A percentile compares a stretch with the other conserved stretches of the same genome.
These are phyloP conservation scores for Tursiops truncatus DNA, from an alignment of 2,113 vertebrate genomes.

Conservation along the genomic window DNA sequence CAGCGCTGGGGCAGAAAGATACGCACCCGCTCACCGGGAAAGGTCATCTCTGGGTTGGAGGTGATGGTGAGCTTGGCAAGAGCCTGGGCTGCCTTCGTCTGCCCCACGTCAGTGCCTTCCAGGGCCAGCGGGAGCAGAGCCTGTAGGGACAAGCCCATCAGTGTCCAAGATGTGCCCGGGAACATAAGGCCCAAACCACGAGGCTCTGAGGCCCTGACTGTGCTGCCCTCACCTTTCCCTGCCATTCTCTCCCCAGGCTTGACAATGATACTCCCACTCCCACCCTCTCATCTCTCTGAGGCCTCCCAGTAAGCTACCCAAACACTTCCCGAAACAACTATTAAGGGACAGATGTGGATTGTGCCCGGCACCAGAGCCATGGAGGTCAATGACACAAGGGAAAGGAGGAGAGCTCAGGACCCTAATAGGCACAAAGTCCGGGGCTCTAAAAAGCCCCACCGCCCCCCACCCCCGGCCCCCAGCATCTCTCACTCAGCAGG, in stretches of 20 bases:
- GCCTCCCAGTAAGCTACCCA: background rate
- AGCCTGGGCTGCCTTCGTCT: slow-evolving; percentile 96
- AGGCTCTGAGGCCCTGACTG: background rate
- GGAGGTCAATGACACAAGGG: background rate
- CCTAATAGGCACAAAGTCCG: background rate
- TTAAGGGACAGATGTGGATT: background rate
- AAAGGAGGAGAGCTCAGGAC: background rate
- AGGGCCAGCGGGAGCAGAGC: slow-evolving; percentile 94
- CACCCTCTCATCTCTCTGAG: background rate
- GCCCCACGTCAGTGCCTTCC: slow-evolving; percentile 93
- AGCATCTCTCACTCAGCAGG: background rate
- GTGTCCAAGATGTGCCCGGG: background rate
- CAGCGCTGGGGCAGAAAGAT: background rate
- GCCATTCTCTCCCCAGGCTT: background rate
- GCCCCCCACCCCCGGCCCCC: background rate
- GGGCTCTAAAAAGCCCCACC: background rate
- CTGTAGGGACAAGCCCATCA: slow-evolving; percentile 73
- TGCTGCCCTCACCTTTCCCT: accelerated
- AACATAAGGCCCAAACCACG: background rate
- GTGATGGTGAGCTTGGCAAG: slow-evolving; percentile 97
- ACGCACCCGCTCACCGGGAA: slow-evolving; percentile 95
- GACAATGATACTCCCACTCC: background rate
- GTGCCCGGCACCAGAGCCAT: background rate
- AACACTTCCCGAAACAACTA: background rate
- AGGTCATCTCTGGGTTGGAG: slow-evolving; percentile 95